Evolutionary conservation across 2,113 vertebrate genomes (phyloP).

Genomic region (Dolichotis patagonum): DNA sequence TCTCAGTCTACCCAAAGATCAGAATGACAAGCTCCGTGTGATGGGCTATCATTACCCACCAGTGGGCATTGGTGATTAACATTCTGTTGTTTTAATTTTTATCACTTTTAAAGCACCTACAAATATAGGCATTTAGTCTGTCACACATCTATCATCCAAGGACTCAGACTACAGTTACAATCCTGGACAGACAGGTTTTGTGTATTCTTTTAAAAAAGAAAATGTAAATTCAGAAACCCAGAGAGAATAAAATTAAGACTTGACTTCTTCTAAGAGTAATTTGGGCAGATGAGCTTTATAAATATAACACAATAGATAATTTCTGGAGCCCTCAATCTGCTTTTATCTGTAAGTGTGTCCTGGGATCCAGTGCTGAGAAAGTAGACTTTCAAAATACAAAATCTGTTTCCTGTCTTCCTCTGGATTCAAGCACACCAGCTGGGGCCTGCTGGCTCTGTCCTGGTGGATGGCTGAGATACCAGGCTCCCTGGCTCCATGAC

Average conservation of each 20-base stretch:
- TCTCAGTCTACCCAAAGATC: conserved; percentile 55
- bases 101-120: neutral
- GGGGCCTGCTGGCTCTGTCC: conserved; percentile 80
- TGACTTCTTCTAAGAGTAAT: neutral
- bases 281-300: conserved; percentile 31
- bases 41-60: neutral
- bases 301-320: conserved; percentile 16
- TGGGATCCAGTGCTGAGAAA: conserved; percentile 71
- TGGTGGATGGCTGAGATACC: conserved; percentile 85
- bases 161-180: conserved; percentile 29
- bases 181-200: neutral
- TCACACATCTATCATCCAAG: neutral
- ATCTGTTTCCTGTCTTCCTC: conserved; percentile 48
- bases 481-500: conserved; percentile 82
- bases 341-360: conserved; percentile 33
- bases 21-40: conserved; percentile 44
- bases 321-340: neutral
- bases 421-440: conserved; percentile 37
- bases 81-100: conserved; percentile 63
- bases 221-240: conserved; percentile 21
- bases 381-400: conserved; percentile 81
- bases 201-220: neutral
- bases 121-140: conserved; percentile 58
- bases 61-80: conserved; percentile 24
- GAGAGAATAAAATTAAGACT: conserved; percentile 66